Evolutionary conservation across 2,888 invertebrate species (phyloP), one percentile per base, ranked within the genome.

Genomic region (Chrysolina oricalcia): DNA sequence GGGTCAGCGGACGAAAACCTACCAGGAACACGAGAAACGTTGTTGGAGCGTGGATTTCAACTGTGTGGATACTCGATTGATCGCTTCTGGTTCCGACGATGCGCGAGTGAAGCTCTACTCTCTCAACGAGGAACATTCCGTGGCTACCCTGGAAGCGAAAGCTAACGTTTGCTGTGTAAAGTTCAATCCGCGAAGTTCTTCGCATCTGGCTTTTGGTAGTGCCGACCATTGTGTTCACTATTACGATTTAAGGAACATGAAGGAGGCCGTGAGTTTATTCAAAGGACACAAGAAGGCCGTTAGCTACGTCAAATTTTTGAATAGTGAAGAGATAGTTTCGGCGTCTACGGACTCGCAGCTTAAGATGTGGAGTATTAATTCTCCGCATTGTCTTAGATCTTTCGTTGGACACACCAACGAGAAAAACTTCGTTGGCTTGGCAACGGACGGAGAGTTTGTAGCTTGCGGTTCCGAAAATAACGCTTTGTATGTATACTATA

Each of bases 21-120:
- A 93, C 86, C 93, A 95, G 53, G 98, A 98, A 87, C 98, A 98
- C 89, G 97, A 98, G 89, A 97, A 97, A 87, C 91, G 98, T 62
- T 97, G 97, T 88, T 98, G 98, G 98, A 96, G 96, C 82, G 97
- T 98, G 48, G 97, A 98, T 90, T 98, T 98, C 89, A 98, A 97
- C 89, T 93, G 94, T 81, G 94, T 96, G 35, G 97, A 98, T 88
- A 96, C 97, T 15, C 92, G 96, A 27, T 89, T 98, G 56, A 93
- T 98, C 75, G 98, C 98, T 0, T 97, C 97, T 0, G 97, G 97
- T 0, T 96, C 96, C 0, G 98, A 98, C 89, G 97, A 98, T 90
- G 95, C 96, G 4, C 92, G 95, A 86, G 97, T 98, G 40, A 98
- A 98, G 88, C 91, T 98, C 68, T 98, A 98, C 95, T 94, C 96